Percentiles rank a stretch among this genome's conserved stretches.
These are phyloP conservation scores for Argopecten irradians DNA, from an alignment of 1,140 invertebrate species.

Conservation along the genomic window DNA sequence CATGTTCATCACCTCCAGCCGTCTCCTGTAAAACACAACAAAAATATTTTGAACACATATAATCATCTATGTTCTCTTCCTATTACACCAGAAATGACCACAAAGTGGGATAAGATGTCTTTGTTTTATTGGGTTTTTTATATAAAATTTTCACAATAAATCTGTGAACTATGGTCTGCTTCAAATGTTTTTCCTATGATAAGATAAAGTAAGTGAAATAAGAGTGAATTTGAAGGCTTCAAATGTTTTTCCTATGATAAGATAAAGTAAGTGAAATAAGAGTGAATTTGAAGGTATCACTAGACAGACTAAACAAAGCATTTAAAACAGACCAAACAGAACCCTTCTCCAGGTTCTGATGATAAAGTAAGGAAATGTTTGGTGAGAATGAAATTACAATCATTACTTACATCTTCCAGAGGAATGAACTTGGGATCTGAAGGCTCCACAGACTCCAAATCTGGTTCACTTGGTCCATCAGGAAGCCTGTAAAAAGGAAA, in stretches of 20 bases:
- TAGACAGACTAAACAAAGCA: no score
- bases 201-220: no score
- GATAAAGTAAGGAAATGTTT: neutral
- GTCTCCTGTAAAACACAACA: conserved; percentile 57
- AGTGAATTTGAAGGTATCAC: no score
- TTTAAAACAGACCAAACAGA: no score
- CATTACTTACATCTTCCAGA: conserved; percentile 87
- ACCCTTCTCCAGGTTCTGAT: neutral
- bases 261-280: no score
- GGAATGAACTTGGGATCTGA: conserved; percentile 88
- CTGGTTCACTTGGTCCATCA: conserved; percentile 90
- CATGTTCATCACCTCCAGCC: conserved; percentile 58
- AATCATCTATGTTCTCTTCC: neutral
- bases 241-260: no score
- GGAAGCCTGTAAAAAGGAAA: conserved; percentile 81
- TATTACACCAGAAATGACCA: neutral
- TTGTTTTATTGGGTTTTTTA: no score
- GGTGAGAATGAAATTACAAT: neutral
- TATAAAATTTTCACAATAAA: no score
- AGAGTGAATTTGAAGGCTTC: no score
- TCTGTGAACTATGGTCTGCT: no score
- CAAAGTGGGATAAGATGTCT: no score
- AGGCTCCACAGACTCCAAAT: conserved; percentile 86
- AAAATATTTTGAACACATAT: neutral
- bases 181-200: no score